These are phyloP conservation scores for Zaprionus kolodkinae DNA, from an alignment of 1,140 invertebrate species.

Conservation along the genomic window DNA sequence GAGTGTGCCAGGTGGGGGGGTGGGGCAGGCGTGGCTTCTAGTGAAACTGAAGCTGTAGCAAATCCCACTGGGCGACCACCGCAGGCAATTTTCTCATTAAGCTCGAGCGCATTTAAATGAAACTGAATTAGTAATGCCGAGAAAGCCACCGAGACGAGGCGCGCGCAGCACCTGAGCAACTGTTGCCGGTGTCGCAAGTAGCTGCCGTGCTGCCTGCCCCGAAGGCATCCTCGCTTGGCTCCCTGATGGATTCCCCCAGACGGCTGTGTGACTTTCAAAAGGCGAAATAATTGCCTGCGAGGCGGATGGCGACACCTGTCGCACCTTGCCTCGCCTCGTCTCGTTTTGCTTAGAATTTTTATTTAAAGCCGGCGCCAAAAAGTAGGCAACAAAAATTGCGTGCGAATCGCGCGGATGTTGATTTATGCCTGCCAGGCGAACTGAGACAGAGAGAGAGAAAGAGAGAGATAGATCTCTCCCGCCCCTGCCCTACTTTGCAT, in stretches of 20 bases:
- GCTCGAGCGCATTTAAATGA: conserved; percentile 78
- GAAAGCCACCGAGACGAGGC: conserved; percentile 47
- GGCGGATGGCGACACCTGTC: conserved; percentile 53
- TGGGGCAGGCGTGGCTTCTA: background rate
- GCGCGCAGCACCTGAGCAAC: conserved; percentile 28
- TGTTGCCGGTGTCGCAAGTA: conserved; percentile 36
- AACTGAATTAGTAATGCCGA: conserved; percentile 80
- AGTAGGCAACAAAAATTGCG: conserved; percentile 46
- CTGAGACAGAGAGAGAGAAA: background rate
- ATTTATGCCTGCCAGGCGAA: conserved; percentile 55
- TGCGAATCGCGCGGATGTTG: conserved; percentile 29
- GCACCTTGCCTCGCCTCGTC: conserved; percentile 2
- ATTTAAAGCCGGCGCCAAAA: conserved; percentile 40
- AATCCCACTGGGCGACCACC: conserved; percentile 54
- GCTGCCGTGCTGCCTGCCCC: conserved; percentile 12
- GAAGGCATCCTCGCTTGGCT: conserved; percentile 16
- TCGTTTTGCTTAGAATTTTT: conserved; percentile 25
- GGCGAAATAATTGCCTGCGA: conserved; percentile 75
- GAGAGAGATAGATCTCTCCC: background rate
- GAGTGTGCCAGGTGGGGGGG: background rate
- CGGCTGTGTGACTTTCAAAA: conserved; percentile 42
- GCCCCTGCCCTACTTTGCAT: conserved; percentile 28
- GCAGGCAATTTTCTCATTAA: conserved; percentile 82
- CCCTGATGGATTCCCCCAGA: conserved; percentile 65
- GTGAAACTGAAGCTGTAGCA: conserved; percentile 16